A percentile compares a stretch with the other conserved stretches of the same genome.
Conservation (phyloP, 2,797 vertebrate genomes). For the Limosa lapponica region DNA sequence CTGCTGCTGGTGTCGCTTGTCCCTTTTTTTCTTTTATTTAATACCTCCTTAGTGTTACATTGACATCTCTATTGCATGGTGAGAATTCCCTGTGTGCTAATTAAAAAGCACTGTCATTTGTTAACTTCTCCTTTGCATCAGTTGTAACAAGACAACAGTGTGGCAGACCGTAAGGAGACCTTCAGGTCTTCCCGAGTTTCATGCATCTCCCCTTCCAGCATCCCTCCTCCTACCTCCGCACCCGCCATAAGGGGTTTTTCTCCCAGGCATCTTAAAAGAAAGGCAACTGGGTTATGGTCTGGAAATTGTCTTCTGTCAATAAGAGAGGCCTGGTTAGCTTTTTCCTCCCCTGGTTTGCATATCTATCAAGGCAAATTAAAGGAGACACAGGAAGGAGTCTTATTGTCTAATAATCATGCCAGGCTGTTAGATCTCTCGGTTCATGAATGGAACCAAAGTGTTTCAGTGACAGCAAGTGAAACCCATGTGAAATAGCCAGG, state of each 20-base stretch:
- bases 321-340: conserved; percentile 41
- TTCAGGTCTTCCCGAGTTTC: not conserved
- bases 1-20: not conserved
- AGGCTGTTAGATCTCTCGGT: not conserved
- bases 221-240: not conserved
- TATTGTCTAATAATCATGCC: conserved; percentile 32
- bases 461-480: not conserved
- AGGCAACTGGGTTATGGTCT: not conserved
- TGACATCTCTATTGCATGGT: not conserved
- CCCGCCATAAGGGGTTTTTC: not conserved
- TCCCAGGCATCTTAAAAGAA: not conserved
- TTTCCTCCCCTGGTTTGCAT: conserved; percentile 26
- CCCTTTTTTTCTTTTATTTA: not conserved
- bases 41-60: not conserved
- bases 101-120: conserved; percentile 58
- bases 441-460: not conserved
- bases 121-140: conserved; percentile 22
- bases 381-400: conserved; percentile 24
- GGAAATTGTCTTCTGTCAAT: conserved; percentile 45
- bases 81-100: conserved; percentile 38
- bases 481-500: not conserved
- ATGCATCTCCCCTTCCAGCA: not conserved
- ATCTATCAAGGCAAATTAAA: conserved; percentile 63
- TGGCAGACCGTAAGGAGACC: not conserved
- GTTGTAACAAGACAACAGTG: not conserved